A percentile compares a stretch with the other conserved stretches of the same genome.
Conservation (phyloP, 2,113 vertebrate genomes). For the Lichenostomus cassidix region DNA sequence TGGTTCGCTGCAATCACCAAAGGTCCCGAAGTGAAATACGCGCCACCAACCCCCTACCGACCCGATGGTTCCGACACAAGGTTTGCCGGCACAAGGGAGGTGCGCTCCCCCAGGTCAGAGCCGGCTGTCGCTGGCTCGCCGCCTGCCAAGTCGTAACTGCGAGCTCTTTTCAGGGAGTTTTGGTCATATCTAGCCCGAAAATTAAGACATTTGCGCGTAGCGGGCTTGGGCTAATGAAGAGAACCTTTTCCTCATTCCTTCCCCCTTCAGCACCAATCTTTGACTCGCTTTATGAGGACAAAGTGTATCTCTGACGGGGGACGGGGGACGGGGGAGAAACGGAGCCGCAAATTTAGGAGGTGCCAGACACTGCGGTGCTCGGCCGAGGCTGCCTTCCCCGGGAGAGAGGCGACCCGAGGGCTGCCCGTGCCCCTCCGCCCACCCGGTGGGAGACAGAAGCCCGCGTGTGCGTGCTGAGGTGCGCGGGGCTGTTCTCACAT, state of each 20-base stretch:
- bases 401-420: accelerated
- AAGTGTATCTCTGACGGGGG: not conserved
- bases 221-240: not conserved
- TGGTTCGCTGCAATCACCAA: not conserved
- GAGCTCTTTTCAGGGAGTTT: not conserved
- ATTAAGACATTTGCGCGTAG: not conserved
- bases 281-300: not conserved
- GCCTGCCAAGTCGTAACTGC: not conserved
- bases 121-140: not conserved
- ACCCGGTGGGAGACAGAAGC: accelerated
- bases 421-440: not conserved
- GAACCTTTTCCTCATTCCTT: not conserved
- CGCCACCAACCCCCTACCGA: accelerated
- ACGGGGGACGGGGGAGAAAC: not conserved
- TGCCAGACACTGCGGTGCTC: not conserved
- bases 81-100: not conserved
- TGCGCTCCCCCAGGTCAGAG: not conserved
- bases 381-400: accelerated
- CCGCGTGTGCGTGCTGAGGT: accelerated
- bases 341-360: not conserved
- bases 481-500: not conserved
- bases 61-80: too few species aligned
- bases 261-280: not conserved
- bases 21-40: accelerated
- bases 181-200: not conserved